A percentile compares a stretch with the other conserved stretches of the same genome.
Conservation (phyloP, 2,113 vertebrate species). For the Podarcis muralis region DNA sequence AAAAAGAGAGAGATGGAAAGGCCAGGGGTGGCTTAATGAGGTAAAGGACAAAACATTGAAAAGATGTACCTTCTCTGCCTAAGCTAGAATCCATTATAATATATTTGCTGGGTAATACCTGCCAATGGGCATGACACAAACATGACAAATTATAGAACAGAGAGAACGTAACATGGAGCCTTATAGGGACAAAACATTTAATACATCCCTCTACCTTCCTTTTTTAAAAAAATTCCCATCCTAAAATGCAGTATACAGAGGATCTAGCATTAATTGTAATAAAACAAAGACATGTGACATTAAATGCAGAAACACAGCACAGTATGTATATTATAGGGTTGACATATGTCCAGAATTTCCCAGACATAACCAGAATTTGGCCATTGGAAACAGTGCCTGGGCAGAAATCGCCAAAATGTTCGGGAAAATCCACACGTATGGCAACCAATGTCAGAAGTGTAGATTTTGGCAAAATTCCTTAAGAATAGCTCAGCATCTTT, state of each 20-base stretch:
- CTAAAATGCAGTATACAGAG: background rate
- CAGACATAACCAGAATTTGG: no score
- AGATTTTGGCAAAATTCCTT: no score
- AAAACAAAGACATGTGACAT: background rate
- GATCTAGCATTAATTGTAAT: background rate
- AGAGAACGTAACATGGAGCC: background rate
- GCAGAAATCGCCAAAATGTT: no score
- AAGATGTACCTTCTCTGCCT: background rate
- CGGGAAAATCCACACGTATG: no score
- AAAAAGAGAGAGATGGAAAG: background rate
- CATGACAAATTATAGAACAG: background rate
- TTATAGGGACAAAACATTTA: background rate
- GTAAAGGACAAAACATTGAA: background rate
- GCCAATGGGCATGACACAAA: background rate
- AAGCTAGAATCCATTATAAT: background rate
- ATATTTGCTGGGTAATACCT: background rate
- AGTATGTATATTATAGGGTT: background rate
- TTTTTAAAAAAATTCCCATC: background rate
- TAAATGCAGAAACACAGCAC: background rate
- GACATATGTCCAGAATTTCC: no score
- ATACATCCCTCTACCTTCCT: background rate
- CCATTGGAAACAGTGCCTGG: no score
- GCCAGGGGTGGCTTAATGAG: background rate
- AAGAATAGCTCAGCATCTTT: background rate
- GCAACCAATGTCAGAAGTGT: no score